A percentile compares a stretch with the other conserved stretches of the same genome.
Evolutionary conservation across 2,888 invertebrate genomes (phyloP).

Genomic region (Abscondita cerata): DNA sequence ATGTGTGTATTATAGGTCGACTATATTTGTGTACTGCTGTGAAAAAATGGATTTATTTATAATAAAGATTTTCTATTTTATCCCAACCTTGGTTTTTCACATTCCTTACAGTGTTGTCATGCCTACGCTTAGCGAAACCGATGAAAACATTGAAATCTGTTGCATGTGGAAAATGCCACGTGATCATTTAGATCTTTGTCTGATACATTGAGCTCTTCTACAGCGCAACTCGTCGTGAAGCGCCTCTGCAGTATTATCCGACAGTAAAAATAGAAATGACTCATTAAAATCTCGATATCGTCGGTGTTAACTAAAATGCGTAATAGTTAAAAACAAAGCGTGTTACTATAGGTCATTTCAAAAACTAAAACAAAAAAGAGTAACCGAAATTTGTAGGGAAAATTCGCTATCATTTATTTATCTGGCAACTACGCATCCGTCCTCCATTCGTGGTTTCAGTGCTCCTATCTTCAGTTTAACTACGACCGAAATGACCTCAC

Average conservation of each 20-base stretch:
- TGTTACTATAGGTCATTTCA: constrained; percentile 13
- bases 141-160: constrained; percentile 52
- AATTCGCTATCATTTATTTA: constrained; percentile 38
- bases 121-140: constrained; percentile 41
- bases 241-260: constrained; percentile 21
- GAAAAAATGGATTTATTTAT: constrained; percentile 58
- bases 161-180: constrained; percentile 46
- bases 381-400: constrained; percentile 7
- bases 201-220: constrained; percentile 13
- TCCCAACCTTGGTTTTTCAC: constrained; percentile 57
- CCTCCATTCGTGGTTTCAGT: constrained; percentile 40
- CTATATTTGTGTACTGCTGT: constrained; percentile 51
- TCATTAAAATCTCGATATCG: constrained; percentile 35
- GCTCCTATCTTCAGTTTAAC: constrained; percentile 44
- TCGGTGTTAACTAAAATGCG: constrained; percentile 27
- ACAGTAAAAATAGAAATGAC: constrained; percentile 34
- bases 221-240: constrained; percentile 27
- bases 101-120: constrained; percentile 55
- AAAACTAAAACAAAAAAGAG: constrained; percentile 7
- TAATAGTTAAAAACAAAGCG: constrained; percentile 28
- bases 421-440: constrained; percentile 52
- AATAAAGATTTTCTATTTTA: constrained; percentile 59
- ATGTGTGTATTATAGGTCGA: constrained; percentile 28
- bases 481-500: constrained; percentile 59
- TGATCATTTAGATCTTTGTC: constrained; percentile 35